Base-by-base conservation (phyloP, 2,888 invertebrate genomes). In the Andrena haemorrhoa region DNA sequence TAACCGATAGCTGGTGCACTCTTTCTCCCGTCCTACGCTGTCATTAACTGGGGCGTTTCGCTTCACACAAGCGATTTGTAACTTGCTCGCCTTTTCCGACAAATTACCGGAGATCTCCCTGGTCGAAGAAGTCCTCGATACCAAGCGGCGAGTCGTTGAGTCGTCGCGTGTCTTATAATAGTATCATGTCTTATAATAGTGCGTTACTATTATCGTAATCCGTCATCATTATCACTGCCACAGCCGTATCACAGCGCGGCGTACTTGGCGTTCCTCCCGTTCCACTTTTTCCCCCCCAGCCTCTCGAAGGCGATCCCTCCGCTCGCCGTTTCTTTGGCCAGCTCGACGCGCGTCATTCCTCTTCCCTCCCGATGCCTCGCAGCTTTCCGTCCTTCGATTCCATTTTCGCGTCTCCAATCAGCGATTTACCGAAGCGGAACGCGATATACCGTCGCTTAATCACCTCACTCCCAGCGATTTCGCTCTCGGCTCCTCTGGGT, bases 381-480 rank as follows among this genome's bases (percentile, higher is more conserved):
- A 47, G 71, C 68, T 70, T 75, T 64, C 69, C 78, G 58, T 75
- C 74, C 71, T 72, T 74, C 68, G 80, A 73, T 35, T 63, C 68
- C 78, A 53, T 82, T 85, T 78, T 68, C 78, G 76, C 33, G 75
- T 82, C 71, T 69, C 79, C 76, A 66, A 75, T 85, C 82, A 68
- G 26, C 65, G 75, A 83, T 79, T 79, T 66, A 80, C 51, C 83
- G 77, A 79, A 73, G 73, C 60, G 85, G 76, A 77, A 85, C 84
- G 75, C 84, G 85, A 83, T 80, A 64, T 51, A 79, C 71, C 75
- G 64, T 75, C 82, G 63, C 77, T 83, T 83, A 85, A 86, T 86
- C 85, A 72, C 76, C 69, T 69, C 33, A n/a, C 61, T 58, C 63
- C 16, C 49, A 31, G 60, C 35, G 74, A 83, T 83, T 76, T 80